These are phyloP conservation scores for Sitta europaea DNA, from an alignment of 2,113 vertebrate species.

Conservation along the genomic window DNA sequence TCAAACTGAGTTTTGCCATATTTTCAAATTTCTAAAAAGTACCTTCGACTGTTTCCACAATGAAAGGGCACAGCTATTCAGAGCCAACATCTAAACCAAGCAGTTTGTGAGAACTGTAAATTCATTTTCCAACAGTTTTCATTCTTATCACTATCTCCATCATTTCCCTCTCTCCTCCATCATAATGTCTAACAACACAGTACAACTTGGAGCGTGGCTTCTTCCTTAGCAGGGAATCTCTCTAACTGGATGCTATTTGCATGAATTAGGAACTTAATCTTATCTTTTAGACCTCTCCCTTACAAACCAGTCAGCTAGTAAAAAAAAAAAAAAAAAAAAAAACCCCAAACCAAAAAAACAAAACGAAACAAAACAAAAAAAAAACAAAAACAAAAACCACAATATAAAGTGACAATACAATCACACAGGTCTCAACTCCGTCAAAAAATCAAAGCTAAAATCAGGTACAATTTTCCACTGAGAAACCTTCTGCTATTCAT, in stretches of 20 bases:
- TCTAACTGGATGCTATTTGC: neutral
- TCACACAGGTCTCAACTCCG: rapidly evolving
- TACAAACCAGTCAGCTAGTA: neutral
- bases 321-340: neutral
- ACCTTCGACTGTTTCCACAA: neutral
- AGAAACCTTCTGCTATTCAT: neutral
- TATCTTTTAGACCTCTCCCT: neutral
- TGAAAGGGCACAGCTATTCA: neutral
- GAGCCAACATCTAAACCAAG: neutral
- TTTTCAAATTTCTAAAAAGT: neutral
- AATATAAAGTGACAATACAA: neutral
- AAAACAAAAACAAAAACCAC: no score
- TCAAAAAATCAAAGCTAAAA: neutral
- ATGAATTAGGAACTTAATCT: neutral
- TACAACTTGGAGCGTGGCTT: neutral
- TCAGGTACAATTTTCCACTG: neutral
- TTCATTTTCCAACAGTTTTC: neutral
- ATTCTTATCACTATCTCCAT: neutral
- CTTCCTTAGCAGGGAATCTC: neutral
- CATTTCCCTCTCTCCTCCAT: neutral
- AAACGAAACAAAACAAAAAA: neutral
- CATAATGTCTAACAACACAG: neutral
- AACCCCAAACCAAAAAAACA: no score
- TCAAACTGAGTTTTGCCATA: neutral
- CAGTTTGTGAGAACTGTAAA: neutral